A percentile compares a stretch with the other conserved stretches of the same genome.
These are phyloP conservation scores for Phengaris alcon DNA, from an alignment of 2,888 invertebrate species.

Conservation along the genomic window DNA sequence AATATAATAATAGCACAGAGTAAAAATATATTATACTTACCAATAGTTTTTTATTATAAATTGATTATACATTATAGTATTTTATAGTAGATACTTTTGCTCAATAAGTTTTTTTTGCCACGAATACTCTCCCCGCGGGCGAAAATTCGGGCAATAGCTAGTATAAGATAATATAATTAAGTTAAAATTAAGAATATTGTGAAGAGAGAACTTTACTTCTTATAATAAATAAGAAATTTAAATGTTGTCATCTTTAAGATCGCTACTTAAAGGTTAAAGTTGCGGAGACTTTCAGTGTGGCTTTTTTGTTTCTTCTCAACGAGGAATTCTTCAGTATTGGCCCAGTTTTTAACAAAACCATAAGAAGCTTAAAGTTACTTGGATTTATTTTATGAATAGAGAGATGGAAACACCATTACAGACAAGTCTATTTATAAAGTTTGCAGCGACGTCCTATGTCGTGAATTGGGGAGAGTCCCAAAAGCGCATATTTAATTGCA, in stretches of 20 bases:
- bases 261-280: not conserved
- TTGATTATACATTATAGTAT: too few relatives aligned
- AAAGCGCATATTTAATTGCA: constrained; percentile 18
- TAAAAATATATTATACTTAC: too few relatives aligned
- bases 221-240: not conserved
- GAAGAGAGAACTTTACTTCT: not conserved
- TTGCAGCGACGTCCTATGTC: not conserved
- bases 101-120: too few relatives aligned
- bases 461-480: constrained; percentile 17
- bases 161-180: not conserved
- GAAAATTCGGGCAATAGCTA: too few relatives aligned
- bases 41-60: too few relatives aligned
- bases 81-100: too few relatives aligned
- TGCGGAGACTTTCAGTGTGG: not conserved
- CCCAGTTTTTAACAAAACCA: not conserved
- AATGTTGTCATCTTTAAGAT: not conserved
- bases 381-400: constrained; percentile 2
- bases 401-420: not conserved
- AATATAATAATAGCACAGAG: too few relatives aligned
- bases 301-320: not conserved
- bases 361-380: not conserved
- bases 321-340: not conserved
- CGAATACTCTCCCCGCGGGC: too few relatives aligned
- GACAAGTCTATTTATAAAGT: constrained; percentile 18
- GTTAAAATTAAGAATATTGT: not conserved